Evolutionary conservation across 2,888 invertebrate species (phyloP).

Genomic region (Peribatodes rhomboidaria): DNA sequence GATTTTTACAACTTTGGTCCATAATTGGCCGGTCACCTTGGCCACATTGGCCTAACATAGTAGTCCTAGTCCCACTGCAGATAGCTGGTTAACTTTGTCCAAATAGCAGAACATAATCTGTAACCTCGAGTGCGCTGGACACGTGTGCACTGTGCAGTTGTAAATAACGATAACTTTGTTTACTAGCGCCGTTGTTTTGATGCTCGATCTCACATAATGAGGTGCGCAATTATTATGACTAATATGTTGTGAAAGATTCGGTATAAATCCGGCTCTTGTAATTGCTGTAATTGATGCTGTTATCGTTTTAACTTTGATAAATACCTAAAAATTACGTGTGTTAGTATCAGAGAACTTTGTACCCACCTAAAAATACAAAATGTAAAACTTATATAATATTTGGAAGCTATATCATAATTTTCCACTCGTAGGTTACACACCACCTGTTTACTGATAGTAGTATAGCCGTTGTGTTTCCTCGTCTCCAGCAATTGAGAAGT

Average conservation of each 20-base stretch:
- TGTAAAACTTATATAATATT: too few species aligned
- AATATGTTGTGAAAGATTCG: conserved; percentile 13
- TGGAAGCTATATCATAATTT: too few species aligned
- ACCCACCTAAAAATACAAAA: too few species aligned
- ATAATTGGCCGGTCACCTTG: not conserved
- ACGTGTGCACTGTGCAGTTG: conserved; percentile 11
- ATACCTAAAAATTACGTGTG: not conserved
- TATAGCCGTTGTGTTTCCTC: too few species aligned
- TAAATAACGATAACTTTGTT: conserved; percentile 28
- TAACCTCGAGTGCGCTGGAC: conserved; percentile 5
- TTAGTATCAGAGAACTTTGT: too few species aligned
- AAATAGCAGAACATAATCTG: conserved; percentile 5
- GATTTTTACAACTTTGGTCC: too few species aligned
- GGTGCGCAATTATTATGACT: conserved; percentile 25
- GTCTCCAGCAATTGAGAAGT: too few species aligned
- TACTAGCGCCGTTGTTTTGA: conserved; percentile 20
- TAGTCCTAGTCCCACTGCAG: not conserved
- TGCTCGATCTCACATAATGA: not conserved
- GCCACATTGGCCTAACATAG: not conserved
- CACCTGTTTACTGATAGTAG: too few species aligned
- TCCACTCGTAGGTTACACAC: too few species aligned
- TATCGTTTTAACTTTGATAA: not conserved
- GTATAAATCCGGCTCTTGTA: conserved; percentile 3
- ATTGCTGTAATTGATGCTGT: not conserved
- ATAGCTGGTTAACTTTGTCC: conserved; percentile 12